These are phyloP conservation scores for Pterophyllum scalare DNA, from an alignment of 2,113 vertebrate genomes.

Conservation along the genomic window DNA sequence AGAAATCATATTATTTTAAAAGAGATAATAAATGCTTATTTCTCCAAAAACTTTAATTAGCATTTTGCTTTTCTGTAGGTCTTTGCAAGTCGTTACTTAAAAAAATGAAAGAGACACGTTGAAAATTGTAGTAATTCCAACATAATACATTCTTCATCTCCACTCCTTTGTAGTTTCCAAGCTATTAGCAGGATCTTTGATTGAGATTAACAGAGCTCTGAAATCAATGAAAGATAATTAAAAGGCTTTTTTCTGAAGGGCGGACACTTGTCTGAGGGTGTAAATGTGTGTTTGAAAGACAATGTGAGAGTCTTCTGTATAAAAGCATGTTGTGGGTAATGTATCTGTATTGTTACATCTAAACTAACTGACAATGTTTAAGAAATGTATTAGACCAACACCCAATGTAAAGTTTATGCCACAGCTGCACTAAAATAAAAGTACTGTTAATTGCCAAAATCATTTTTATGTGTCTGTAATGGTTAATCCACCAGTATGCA, in stretches of 20 bases:
- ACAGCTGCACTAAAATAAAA: background rate
- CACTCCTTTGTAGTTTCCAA: conserved; percentile 57
- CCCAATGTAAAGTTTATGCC: background rate
- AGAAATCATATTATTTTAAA: conserved; percentile 13
- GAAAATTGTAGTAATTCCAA: conserved; percentile 51
- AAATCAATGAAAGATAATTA: conserved; percentile 85
- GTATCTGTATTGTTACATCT: conserved; percentile 26
- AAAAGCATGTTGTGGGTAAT: conserved; percentile 29
- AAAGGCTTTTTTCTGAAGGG: conserved; percentile 80
- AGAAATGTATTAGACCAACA: background rate
- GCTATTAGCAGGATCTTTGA: conserved; percentile 83
- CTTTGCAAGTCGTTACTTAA: conserved; percentile 29
- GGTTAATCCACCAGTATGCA: background rate
- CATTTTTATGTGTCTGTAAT: background rate
- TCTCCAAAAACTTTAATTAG: conserved; percentile 35
- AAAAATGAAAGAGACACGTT: conserved; percentile 32
- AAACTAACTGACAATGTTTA: conserved; percentile 3
- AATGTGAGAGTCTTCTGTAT: conserved; percentile 32
- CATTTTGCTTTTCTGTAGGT: conserved; percentile 35
- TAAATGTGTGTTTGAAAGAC: conserved; percentile 52
- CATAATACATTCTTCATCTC: conserved; percentile 49
- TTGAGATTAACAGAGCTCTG: conserved; percentile 73
- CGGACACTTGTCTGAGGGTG: conserved; percentile 54
- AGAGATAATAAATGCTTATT: conserved; percentile 22
- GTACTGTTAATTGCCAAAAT: background rate